These are phyloP conservation scores for Acinonyx jubatus DNA, from an alignment of 2,113 vertebrate species.

Conservation along the genomic window DNA sequence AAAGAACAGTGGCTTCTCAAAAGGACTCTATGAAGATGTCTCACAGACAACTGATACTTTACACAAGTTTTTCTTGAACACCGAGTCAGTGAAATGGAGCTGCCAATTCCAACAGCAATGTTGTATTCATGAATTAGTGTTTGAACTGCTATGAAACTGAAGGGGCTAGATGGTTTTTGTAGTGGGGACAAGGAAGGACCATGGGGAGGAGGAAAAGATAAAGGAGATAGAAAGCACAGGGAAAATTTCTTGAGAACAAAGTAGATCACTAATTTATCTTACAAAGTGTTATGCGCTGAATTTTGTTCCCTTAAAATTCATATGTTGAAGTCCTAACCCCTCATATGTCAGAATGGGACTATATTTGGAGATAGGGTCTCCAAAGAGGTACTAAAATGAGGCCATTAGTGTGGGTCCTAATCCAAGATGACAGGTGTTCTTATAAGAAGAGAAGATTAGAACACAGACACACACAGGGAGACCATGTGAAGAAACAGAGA, in stretches of 20 bases:
- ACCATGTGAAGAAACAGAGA: neutral
- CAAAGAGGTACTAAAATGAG: neutral
- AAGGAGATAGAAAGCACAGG: neutral
- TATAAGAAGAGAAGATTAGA: neutral
- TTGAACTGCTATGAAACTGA: neutral
- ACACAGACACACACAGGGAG: neutral
- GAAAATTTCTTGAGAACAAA: slow-evolving; percentile 30
- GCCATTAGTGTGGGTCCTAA: neutral
- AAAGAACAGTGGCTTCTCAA: neutral
- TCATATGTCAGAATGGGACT: neutral
- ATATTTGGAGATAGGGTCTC: neutral
- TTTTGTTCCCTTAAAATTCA: neutral
- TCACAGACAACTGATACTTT: slow-evolving; percentile 20
- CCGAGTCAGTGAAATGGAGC: neutral
- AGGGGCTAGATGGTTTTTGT: neutral
- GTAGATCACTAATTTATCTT: neutral
- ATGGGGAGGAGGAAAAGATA: neutral
- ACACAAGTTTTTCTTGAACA: neutral
- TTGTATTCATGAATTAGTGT: neutral
- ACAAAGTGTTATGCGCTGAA: neutral
- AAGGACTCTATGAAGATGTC: neutral
- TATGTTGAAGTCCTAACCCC: neutral
- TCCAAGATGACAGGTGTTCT: neutral
- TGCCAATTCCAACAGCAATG: neutral
- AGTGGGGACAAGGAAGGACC: neutral